Percentiles rank a stretch among this genome's conserved stretches.
Evolutionary conservation across 2,797 vertebrate genomes (phyloP).

Genomic region (Leptatherina wallacei): DNA sequence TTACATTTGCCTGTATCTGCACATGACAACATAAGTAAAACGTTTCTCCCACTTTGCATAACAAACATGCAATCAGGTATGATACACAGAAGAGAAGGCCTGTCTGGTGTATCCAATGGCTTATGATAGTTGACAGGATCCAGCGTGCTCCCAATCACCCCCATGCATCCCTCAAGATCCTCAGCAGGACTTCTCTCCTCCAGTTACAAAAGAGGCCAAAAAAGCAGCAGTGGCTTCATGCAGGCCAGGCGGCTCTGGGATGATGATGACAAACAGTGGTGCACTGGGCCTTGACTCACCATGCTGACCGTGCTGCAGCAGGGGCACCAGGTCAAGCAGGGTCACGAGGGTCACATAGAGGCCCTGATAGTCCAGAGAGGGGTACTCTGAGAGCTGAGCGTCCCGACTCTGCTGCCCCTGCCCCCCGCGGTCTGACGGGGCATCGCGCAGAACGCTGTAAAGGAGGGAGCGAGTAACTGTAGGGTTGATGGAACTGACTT

Average conservation of each 20-base stretch:
- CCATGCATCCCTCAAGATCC: slow-evolving; percentile 83
- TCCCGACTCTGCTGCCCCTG: slow-evolving; percentile 98
- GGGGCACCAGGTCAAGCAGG: slow-evolving; percentile 99
- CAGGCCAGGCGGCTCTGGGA: slow-evolving; percentile 77
- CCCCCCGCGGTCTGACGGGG: slow-evolving; percentile 97
- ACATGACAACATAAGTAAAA: slow-evolving; percentile 66
- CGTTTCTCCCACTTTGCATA: slow-evolving; percentile 74
- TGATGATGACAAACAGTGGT: slow-evolving; percentile 83
- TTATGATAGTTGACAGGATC: slow-evolving; percentile 81
- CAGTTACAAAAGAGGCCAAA: slow-evolving; percentile 79
- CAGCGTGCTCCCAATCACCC: slow-evolving; percentile 82
- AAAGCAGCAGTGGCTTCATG: slow-evolving; percentile 82
- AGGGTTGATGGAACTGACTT: slow-evolving; percentile 99
- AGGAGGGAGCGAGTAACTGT: slow-evolving; percentile 99
- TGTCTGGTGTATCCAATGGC: slow-evolving; percentile 77
- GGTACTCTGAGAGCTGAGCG: slow-evolving; percentile 99
- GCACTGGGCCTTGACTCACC: slow-evolving; percentile 91
- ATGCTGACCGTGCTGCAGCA: slow-evolving; percentile 99
- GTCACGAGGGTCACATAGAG: slow-evolving; percentile 99
- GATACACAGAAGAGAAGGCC: slow-evolving; percentile 76
- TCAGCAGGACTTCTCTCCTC: slow-evolving; percentile 78
- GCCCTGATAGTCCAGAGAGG: slow-evolving; percentile 99
- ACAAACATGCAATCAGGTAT: slow-evolving; percentile 79
- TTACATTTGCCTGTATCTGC: slow-evolving; percentile 51
- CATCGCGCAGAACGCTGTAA: slow-evolving; percentile 99